Evolutionary conservation across 1,140 invertebrate genomes (phyloP).

Genomic region (Drosophila tropicalis): DNA sequence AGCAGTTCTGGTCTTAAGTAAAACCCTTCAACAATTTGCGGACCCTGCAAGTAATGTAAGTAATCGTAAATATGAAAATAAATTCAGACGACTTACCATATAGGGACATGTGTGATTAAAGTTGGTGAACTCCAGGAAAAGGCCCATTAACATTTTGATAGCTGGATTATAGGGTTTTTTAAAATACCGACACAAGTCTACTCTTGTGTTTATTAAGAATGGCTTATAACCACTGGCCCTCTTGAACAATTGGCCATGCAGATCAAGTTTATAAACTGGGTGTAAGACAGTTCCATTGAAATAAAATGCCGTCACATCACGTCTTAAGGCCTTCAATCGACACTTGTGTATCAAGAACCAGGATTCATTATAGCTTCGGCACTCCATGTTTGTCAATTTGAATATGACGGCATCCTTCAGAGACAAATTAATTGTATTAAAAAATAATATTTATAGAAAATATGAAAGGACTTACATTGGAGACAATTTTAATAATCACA

Average conservation of each 20-base stretch:
- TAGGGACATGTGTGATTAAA: constrained; percentile 14
- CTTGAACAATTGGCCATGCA: background rate
- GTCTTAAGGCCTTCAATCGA: background rate
- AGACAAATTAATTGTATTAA: background rate
- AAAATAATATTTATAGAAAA: too few relatives aligned
- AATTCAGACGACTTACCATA: background rate
- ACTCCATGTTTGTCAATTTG: background rate
- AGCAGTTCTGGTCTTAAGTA: background rate
- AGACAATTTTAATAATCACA: too few relatives aligned
- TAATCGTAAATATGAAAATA: background rate
- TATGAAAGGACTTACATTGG: too few relatives aligned
- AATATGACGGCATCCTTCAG: background rate
- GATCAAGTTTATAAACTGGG: background rate
- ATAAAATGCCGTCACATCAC: background rate
- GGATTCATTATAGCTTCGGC: background rate
- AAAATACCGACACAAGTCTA: constrained; percentile 2
- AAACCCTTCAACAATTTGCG: background rate
- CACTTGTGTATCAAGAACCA: constrained; percentile 1
- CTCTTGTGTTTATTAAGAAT: background rate
- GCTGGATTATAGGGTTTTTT: background rate
- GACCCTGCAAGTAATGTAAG: background rate
- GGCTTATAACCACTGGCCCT: background rate
- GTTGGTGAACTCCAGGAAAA: background rate
- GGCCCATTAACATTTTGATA: background rate
- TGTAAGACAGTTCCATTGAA: background rate